Evolutionary conservation across 2,113 vertebrate genomes (phyloP), one percentile per base, ranked within the genome.

Genomic region (Rissa tridactyla): DNA sequence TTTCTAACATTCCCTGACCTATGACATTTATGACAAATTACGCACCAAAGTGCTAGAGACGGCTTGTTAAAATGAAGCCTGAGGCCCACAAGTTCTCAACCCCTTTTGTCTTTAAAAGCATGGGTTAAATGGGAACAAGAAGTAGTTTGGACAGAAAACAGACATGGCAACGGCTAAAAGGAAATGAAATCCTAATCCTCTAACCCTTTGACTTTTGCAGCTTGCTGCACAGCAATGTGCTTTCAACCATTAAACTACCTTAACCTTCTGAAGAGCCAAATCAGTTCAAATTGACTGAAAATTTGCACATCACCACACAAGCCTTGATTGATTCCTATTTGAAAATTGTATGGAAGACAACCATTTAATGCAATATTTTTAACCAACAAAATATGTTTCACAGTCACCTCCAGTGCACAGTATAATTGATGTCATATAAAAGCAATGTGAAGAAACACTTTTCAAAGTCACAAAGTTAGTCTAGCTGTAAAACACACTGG

Each of bases 21-120:
- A 95, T 99, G 98, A 99, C 98, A 98, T 98, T 98, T 98, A 98
- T 98, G 98, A 99, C 98, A 99, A 99, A 99, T 99, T 98, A 98
- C 92, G 86, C 98, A 98, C 98, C 97, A 98, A 98, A 99, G 98
- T 98, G 98, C 98, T 98, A 97, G 98, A 96, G 97, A 98, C 88
- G 94, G 98, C 98, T 98, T 99, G 98, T 99, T 99, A 99, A 98
- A 99, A 98, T 98, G 98, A 98, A 98, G 95, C 97, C 96, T 81
- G 87, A 96, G 95, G 95, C 96, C 96, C 47, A 65, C 68, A 94
- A 97, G 96, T 98, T 98, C 95, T 96, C 97, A 96, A 97, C 97
- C 96, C 86, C 95, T 97, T 97, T 98, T 98, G 97, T 98, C 98
- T 98, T 98, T 97, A 98, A 98, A 98, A 98, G 97, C 95, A 95